Base-by-base conservation (phyloP, 2,113 vertebrate species). In the Perca fluviatilis region DNA sequence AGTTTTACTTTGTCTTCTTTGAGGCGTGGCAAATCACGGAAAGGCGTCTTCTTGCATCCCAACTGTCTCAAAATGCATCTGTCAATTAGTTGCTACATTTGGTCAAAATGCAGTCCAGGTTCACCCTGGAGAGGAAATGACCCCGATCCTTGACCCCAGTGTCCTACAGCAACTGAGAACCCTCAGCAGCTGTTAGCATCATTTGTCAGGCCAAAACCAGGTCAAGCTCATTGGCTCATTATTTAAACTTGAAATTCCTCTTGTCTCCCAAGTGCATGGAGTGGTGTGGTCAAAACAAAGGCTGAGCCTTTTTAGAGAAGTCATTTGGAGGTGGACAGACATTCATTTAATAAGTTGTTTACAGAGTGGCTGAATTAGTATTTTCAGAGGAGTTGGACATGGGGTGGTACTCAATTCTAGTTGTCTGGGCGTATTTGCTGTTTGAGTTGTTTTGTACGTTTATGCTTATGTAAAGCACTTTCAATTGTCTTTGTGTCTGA, bases 141-240 rank as follows among this genome's bases (percentile, higher is more conserved):
- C 69, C 79, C 76, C 10, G 3, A 47, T 83, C 53, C 79, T 76
- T 76, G 77, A 89, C 87, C 86, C 58, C 33, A 2, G 71, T 57
- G 79, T 87, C 80, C 65, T 25, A 53, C 66, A 81, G 6, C 69
- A 72, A 77, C 58, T 8, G 3, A 47, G 73, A 88, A 74, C 86
- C 82, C 75, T 83, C 86, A 81, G 88, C 84, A 85, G 80, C 81
- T 85, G 86, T 86, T 89, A 82, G 79, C 82, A 82, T 86, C 82
- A 90, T 68, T 66, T 57, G 60, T 77, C 56, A 51, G 83, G 79
- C 83, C 80, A 66, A 51, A 84, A 76, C 4, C 77, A 87, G 87
- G 86, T 90, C 62, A 83, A 78, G 76, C 89, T 85, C 80, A 84
- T 80, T 64, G 79, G 60, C 65, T 51, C 71, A 61, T 79, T 88